These are phyloP conservation scores for Pseudococcus jackbeardsleyi DNA, from an alignment of 2,888 invertebrate species.

Conservation along the genomic window DNA sequence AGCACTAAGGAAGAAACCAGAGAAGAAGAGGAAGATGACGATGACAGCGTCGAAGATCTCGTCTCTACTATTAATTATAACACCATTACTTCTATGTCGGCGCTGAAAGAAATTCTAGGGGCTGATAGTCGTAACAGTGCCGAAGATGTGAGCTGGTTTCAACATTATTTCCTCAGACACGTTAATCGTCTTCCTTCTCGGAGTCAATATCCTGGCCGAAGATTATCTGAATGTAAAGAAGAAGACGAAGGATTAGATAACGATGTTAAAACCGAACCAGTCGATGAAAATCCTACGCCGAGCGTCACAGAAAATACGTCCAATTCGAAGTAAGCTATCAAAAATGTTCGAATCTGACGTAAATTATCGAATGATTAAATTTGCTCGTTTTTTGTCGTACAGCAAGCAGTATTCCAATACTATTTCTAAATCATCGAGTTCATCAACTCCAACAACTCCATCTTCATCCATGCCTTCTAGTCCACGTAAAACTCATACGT, in stretches of 20 bases:
- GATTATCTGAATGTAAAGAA: slow-evolving; percentile 85
- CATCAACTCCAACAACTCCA: slow-evolving; percentile 63
- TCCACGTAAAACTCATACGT: slow-evolving; percentile 66
- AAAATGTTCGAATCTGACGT: not conserved
- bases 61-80: slow-evolving; percentile 79
- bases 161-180: slow-evolving; percentile 81
- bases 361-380: not conserved
- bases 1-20: slow-evolving; percentile 32
- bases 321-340: slow-evolving; percentile 17
- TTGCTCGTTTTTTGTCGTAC: not conserved
- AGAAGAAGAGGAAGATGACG: slow-evolving; percentile 69
- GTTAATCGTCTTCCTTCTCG: slow-evolving; percentile 78
- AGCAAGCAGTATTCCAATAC: slow-evolving; percentile 59
- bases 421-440: slow-evolving; percentile 55
- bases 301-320: slow-evolving; percentile 38
- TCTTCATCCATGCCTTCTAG: slow-evolving; percentile 66
- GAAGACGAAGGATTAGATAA: slow-evolving; percentile 81
- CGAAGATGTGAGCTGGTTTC: slow-evolving; percentile 75
- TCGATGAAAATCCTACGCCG: slow-evolving; percentile 39
- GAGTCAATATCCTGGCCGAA: slow-evolving; percentile 72
- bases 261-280: slow-evolving; percentile 63
- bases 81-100: slow-evolving; percentile 77
- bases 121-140: slow-evolving; percentile 72
- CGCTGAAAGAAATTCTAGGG: slow-evolving; percentile 77
- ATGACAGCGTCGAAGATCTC: slow-evolving; percentile 77